Percentiles rank a stretch among this genome's conserved stretches.
These are phyloP conservation scores for Pelecanoides urinatrix DNA, from an alignment of 2,113 vertebrate species.

Conservation along the genomic window DNA sequence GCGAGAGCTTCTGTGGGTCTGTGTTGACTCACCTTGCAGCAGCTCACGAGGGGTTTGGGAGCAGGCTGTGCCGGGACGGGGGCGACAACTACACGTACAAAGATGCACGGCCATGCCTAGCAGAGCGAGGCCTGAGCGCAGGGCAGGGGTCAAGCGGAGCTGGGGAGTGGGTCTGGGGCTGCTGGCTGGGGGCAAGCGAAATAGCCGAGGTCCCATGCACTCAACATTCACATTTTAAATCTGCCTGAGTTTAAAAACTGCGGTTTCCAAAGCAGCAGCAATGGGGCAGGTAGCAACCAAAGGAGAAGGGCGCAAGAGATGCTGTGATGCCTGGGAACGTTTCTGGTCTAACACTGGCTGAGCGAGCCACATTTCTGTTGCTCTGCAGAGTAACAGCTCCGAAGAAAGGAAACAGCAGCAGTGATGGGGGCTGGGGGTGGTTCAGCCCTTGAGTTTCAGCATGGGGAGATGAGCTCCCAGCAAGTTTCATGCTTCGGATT, in stretches of 20 bases:
- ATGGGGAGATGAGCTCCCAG: not conserved
- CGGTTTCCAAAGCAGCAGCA: not conserved
- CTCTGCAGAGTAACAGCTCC: not conserved
- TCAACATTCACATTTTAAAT: not conserved
- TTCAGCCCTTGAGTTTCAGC: not conserved
- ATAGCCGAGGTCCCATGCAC: not conserved
- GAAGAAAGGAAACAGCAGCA: not conserved
- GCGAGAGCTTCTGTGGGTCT: not conserved
- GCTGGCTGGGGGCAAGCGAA: not conserved
- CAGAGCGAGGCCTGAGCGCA: not conserved
- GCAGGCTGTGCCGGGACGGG: not conserved
- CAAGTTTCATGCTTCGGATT: not conserved
- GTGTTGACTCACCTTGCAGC: not conserved
- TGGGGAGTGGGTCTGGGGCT: not conserved
- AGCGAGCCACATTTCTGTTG: not conserved
- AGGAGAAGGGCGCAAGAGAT: not conserved
- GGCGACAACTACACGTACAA: too few relatives aligned
- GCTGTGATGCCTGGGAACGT: not conserved
- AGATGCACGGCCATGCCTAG: not conserved
- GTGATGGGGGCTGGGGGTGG: not conserved
- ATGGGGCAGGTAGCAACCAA: fast-evolving
- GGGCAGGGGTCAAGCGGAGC: not conserved
- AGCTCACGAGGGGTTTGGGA: not conserved
- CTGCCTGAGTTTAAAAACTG: not conserved
- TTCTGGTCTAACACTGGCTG: not conserved